Evolutionary conservation across 2,113 vertebrate genomes (phyloP).

Genomic region (Atherinomorus stipes): DNA sequence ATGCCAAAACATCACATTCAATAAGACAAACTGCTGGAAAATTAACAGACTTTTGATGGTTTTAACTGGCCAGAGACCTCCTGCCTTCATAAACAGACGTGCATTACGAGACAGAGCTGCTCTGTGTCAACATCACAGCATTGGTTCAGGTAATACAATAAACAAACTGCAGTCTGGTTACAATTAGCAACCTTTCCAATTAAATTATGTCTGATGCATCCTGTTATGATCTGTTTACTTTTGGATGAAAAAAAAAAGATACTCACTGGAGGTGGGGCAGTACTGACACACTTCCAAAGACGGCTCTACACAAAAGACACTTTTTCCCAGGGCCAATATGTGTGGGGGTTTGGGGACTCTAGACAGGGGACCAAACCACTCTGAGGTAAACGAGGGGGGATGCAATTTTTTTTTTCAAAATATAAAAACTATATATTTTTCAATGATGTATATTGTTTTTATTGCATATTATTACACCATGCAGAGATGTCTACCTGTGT

Average conservation of each 20-base stretch:
- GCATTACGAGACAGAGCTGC: background rate
- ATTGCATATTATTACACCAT: background rate
- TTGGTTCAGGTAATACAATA: background rate
- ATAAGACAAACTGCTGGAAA: background rate
- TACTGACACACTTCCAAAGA: constrained; percentile 1
- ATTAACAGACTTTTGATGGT: background rate
- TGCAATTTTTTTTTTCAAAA: background rate
- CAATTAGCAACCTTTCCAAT: background rate
- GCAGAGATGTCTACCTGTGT: background rate
- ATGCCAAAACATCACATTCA: too few species aligned
- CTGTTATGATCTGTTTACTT: background rate
- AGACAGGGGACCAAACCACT: constrained; percentile 22
- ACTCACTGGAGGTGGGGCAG: constrained; percentile 16
- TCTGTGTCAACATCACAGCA: background rate
- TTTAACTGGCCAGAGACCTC: background rate
- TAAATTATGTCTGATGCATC: background rate
- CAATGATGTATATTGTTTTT: background rate
- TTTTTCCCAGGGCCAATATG: constrained; percentile 1
- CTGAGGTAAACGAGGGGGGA: background rate
- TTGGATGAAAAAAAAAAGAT: background rate
- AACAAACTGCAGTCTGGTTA: background rate
- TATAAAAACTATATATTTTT: background rate
- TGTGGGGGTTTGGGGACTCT: constrained; percentile 11
- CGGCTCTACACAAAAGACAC: constrained; percentile 8
- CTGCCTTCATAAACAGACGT: background rate